A percentile compares a stretch with the other conserved stretches of the same genome.
phyloP scores from a whole-genome alignment of 2,888 invertebrate genomes.

The Drosophila kuntzei region DNA sequence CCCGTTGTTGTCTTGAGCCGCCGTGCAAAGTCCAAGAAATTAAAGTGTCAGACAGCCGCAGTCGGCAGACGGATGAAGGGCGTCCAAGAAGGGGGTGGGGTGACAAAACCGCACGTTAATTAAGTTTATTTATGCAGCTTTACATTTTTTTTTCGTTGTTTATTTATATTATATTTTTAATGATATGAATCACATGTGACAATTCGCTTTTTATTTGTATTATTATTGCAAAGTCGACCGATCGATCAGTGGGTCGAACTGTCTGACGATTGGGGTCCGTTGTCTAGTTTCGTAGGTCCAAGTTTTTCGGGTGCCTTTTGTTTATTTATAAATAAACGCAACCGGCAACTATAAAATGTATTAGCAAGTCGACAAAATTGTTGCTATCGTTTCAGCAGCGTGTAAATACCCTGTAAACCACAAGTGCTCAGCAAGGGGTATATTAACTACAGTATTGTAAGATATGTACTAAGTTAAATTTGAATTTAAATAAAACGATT shows the following conservation, averaged over 20 bases:
- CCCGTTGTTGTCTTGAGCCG: constrained; percentile 73
- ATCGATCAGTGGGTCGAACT: constrained; percentile 59
- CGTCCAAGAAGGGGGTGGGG: constrained; percentile 19
- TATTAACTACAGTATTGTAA: neutral
- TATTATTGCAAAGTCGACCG: constrained; percentile 12
- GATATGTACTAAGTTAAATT: no score
- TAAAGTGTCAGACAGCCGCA: constrained; percentile 68
- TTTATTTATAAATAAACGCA: constrained; percentile 66
- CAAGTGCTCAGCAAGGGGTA: neutral
- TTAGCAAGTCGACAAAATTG: constrained; percentile 66
- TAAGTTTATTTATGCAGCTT: constrained; percentile 80
- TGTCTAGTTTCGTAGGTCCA: constrained; percentile 30
- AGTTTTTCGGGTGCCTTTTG: constrained; percentile 11
- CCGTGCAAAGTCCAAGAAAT: constrained; percentile 77
- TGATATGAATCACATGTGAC: constrained; percentile 79
- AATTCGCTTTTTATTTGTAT: constrained; percentile 46
- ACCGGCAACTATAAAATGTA: constrained; percentile 52
- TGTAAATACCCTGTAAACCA: constrained; percentile 29
- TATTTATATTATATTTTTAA: constrained; percentile 68
- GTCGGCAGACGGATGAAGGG: constrained; percentile 30
- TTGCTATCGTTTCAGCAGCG: no score
- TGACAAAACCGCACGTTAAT: constrained; percentile 75
- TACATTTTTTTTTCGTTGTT: constrained; percentile 34
- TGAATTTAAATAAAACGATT: no score
- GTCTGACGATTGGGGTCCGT: constrained; percentile 45